phyloP scores from a whole-genome alignment of 2,797 vertebrate species.

The Mus spretus region DNA sequence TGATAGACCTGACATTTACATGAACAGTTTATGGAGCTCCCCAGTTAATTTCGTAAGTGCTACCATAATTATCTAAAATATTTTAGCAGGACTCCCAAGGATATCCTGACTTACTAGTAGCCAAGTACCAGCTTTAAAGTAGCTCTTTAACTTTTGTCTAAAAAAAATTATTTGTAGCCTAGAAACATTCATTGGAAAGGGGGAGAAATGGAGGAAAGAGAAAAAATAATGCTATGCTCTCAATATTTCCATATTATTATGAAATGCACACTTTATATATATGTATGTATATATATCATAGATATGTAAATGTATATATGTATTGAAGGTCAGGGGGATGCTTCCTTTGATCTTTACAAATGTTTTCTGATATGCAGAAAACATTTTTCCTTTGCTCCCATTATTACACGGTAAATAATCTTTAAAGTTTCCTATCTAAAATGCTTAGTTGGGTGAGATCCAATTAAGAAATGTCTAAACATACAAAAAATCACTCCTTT shows the following conservation, averaged over 20 bases:
- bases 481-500: conserved; percentile 62
- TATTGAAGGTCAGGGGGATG: background rate
- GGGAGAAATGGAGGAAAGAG: background rate
- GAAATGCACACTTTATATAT: background rate
- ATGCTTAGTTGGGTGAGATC: conserved; percentile 46
- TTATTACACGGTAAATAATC: background rate
- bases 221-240: background rate
- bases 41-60: background rate
- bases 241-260: background rate
- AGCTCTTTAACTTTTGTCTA: conserved; percentile 12
- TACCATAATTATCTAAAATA: background rate
- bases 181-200: conserved; percentile 26
- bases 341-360: conserved; percentile 38
- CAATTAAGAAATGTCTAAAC: conserved; percentile 52
- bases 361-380: background rate
- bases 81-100: background rate
- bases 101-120: background rate
- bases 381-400: background rate
- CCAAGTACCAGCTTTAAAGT: background rate
- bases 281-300: background rate
- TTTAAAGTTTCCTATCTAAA: conserved; percentile 53
- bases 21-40: background rate
- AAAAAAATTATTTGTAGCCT: conserved; percentile 24
- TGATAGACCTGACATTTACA: background rate
- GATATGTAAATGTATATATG: background rate